phyloP scores from a whole-genome alignment of 2,888 invertebrate species.

The Athetis lepigone region DNA sequence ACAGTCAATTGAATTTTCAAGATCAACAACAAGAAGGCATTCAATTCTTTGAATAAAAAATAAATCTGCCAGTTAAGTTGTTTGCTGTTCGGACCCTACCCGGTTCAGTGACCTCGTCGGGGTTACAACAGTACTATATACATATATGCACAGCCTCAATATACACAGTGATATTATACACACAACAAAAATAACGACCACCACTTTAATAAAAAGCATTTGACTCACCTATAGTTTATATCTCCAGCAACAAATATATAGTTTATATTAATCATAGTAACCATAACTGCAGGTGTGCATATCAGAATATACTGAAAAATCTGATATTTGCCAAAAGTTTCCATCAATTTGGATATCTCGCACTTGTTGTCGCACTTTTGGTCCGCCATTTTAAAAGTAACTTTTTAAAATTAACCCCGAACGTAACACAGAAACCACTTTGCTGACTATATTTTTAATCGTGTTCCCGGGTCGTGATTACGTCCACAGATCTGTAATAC shows the following conservation, averaged over 20 bases:
- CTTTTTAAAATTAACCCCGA: neutral
- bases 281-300: constrained; percentile 74
- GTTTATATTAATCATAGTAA: constrained; percentile 80
- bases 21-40: no score
- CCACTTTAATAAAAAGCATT: neutral
- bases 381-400: constrained; percentile 33
- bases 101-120: neutral
- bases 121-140: no score
- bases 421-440: neutral
- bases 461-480: neutral
- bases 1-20: no score
- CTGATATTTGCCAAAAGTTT: constrained; percentile 86
- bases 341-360: constrained; percentile 73
- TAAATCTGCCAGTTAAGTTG: neutral
- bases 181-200: no score
- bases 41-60: no score
- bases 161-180: neutral
- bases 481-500: neutral
- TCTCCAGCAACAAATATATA: constrained; percentile 83
- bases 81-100: neutral
- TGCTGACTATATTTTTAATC: neutral
- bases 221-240: constrained; percentile 75
- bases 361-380: constrained; percentile 40
- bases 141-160: neutral
- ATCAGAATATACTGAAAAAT: constrained; percentile 74